A percentile compares a stretch with the other conserved stretches of the same genome.
phyloP scores from a whole-genome alignment of 2,888 invertebrate species.

The Onchidella celtica region DNA sequence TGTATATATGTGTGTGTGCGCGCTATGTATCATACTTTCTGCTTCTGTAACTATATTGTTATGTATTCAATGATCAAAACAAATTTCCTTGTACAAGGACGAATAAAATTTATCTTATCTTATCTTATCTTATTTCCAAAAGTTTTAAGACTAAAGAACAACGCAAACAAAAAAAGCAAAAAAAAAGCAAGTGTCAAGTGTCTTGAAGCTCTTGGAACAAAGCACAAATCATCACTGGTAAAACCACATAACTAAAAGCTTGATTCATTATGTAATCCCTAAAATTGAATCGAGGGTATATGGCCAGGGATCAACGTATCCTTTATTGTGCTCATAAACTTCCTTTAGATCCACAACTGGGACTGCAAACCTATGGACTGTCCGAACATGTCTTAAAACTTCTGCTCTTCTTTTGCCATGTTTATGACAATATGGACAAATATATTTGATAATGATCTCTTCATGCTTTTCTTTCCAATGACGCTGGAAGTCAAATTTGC shows the following conservation, averaged over 20 bases:
- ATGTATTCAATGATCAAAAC: too few species aligned
- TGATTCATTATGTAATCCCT: too few species aligned
- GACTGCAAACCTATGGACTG: background rate
- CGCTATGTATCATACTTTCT: too few species aligned
- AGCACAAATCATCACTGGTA: background rate
- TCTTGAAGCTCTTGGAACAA: background rate
- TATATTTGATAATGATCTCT: conserved; percentile 20
- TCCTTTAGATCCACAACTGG: background rate
- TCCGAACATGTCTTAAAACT: conserved; percentile 24
- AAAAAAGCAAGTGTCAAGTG: background rate
- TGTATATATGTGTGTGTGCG: too few species aligned
- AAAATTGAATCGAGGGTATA: conserved; percentile 23
- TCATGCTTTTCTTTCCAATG: conserved; percentile 45
- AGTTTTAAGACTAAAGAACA: too few species aligned
- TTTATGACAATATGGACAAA: conserved; percentile 12
- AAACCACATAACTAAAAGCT: too few species aligned
- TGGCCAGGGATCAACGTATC: conserved; percentile 39
- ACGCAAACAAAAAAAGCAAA: background rate
- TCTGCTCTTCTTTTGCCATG: conserved; percentile 30
- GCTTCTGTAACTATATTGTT: too few species aligned
- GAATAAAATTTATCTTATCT: too few species aligned
- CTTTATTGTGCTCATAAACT: conserved; percentile 25
- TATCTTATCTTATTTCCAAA: too few species aligned
- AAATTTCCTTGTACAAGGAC: too few species aligned
- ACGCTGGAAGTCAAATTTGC: conserved; percentile 32